Evolutionary conservation across 2,888 invertebrate species (phyloP), one percentile per base, ranked within the genome.

Genomic region (Malacosoma neustria): DNA sequence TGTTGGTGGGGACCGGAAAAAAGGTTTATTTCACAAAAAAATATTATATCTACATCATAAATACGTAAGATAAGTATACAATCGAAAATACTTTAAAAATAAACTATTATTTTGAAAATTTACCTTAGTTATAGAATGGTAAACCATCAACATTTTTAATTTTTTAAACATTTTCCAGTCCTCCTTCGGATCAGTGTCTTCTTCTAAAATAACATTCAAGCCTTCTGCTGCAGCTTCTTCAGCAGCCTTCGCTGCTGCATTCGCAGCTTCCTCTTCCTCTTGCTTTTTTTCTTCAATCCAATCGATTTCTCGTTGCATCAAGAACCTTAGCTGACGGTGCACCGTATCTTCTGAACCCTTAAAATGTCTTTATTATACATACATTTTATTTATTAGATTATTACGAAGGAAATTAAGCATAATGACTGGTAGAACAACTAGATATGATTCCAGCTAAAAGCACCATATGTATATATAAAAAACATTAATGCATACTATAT

Each of bases 311-410:
- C 53, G 50, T 41, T 57, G 46, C 15, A 77, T 69, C 13, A 87
- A 46, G 45, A 80, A 75, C 37, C 77, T 60, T 31, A 87, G 39
- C 44, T 85, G 80, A 37, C 79, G 69, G 38, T 79, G 65, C 9
- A 87, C 50, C 30, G 81, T 79, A 45, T 87, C 85, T 62, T 87
- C 87, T 13, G 87, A 86, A 5, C 87, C 86, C 87, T 87, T 40
- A 11, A 34, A 13, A 37, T n/a, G 11, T 12, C n/a, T 32, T 32
- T 11, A 39, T 29, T 15, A 13, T 37, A n/a, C n/a, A n/a, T n/a
- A n/a, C n/a, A n/a, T n/a, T n/a, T n/a, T n/a, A n/a, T n/a, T n/a
- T n/a, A n/a, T n/a, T n/a, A n/a, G n/a, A n/a, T n/a, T n/a, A n/a
- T n/a, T n/a, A n/a, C n/a, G n/a, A n/a, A n/a, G n/a, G n/a, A n/a